A percentile compares a stretch with the other conserved stretches of the same genome.
phyloP scores from a whole-genome alignment of 2,797 vertebrate species.

The Amblyraja radiata region DNA sequence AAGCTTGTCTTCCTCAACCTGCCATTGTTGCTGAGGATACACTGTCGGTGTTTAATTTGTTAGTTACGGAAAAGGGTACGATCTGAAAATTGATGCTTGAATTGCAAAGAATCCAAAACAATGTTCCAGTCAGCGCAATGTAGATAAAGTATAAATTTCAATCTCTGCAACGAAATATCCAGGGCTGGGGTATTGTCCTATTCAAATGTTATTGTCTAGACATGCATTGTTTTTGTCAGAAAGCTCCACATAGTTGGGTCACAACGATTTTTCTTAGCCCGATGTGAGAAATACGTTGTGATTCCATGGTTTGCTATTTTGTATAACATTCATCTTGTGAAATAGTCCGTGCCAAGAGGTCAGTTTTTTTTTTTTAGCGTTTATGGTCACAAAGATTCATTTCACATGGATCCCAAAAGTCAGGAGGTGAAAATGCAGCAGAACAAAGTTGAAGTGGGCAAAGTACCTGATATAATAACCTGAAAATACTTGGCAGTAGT shows the following conservation, averaged over 20 bases:
- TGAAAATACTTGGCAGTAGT: not conserved
- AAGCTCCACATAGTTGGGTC: not conserved
- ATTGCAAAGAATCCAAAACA: not conserved
- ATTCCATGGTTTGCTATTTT: not conserved
- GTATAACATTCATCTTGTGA: not conserved
- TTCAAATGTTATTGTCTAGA: too few species aligned
- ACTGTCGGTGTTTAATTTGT: not conserved
- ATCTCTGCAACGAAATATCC: too few species aligned
- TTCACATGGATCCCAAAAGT: too few species aligned
- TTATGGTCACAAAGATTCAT: not conserved
- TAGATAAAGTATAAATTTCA: too few species aligned
- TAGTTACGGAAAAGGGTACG: not conserved
- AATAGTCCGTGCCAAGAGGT: not conserved
- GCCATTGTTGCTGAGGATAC: not conserved
- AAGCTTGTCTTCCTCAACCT: too few species aligned
- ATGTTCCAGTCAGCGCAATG: too few species aligned
- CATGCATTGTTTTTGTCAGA: too few species aligned
- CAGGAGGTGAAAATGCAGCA: not conserved
- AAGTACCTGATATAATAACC: not conserved
- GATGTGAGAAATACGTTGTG: not conserved
- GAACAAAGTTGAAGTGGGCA: not conserved
- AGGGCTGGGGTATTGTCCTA: too few species aligned
- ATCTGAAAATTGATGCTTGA: not conserved
- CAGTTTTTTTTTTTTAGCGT: not conserved
- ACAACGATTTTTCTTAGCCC: not conserved